A percentile compares a stretch with the other conserved stretches of the same genome.
Conservation (phyloP, 2,888 invertebrate genomes). For the Chironomus riparius region DNA sequence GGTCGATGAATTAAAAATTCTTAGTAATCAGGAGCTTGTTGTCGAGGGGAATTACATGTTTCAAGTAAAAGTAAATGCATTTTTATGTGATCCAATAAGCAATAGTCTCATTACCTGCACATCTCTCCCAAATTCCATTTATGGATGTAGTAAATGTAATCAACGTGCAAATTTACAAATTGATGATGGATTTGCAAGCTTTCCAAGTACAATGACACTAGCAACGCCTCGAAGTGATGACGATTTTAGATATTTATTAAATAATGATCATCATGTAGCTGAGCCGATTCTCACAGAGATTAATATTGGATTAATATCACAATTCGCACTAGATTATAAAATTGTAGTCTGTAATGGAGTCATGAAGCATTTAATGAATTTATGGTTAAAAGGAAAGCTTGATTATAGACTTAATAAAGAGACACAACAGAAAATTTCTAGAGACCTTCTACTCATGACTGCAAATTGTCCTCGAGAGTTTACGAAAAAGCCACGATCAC, state of each 20-base stretch:
- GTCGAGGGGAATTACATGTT: conserved; percentile 13
- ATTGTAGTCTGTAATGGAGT: conserved; percentile 28
- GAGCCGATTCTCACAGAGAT: conserved; percentile 26
- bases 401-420: conserved; percentile 28
- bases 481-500: conserved; percentile 15
- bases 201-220: conserved; percentile 12
- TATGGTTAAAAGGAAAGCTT: conserved; percentile 28
- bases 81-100: conserved; percentile 28
- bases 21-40: conserved; percentile 18
- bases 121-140: conserved; percentile 28
- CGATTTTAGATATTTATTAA: conserved; percentile 28
- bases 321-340: conserved; percentile 29
- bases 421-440: conserved; percentile 27
- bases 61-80: conserved; percentile 19
- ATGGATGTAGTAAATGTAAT: conserved; percentile 29
- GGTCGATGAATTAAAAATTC: conserved; percentile 28
- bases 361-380: conserved; percentile 28
- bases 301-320: conserved; percentile 28
- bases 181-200: conserved; percentile 27
- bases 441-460: conserved; percentile 16
- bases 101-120: conserved; percentile 29
- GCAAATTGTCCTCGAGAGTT: conserved; percentile 27
- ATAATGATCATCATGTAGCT: conserved; percentile 28
- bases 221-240: conserved; percentile 28
- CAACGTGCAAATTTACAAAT: conserved; percentile 23